phyloP scores from a whole-genome alignment of 2,113 vertebrate species.

The Synchiropus splendidus region DNA sequence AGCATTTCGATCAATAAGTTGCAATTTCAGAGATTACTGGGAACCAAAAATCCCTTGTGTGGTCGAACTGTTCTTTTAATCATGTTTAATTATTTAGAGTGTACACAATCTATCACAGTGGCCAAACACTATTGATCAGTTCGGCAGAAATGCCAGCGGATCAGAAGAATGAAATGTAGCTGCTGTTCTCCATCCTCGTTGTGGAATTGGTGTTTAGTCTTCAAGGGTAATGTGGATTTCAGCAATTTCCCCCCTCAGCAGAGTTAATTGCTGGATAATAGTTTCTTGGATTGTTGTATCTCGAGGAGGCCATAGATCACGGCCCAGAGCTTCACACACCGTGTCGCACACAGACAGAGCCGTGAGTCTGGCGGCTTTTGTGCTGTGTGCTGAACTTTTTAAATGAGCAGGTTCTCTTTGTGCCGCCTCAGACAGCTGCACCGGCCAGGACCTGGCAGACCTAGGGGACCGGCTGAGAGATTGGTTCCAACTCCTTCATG shows the following conservation, averaged over 20 bases:
- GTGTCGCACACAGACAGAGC: too few species aligned
- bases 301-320: too few species aligned
- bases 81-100: constrained; percentile 62
- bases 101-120: constrained; percentile 43
- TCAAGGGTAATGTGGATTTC: neutral
- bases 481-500: constrained; percentile 96
- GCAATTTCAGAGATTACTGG: constrained; percentile 45
- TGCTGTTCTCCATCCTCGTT: constrained; percentile 21
- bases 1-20: constrained; percentile 35
- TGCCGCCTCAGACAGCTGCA: constrained; percentile 76
- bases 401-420: constrained; percentile 14
- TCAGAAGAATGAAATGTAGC: constrained; percentile 37
- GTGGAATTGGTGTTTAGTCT: constrained; percentile 10
- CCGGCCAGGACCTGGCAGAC: constrained; percentile 91
- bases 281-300: too few species aligned
- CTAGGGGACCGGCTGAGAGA: constrained; percentile 88
- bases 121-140: constrained; percentile 49
- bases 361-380: neutral
- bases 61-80: constrained; percentile 44
- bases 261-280: constrained; percentile 10
- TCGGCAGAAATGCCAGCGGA: constrained; percentile 37
- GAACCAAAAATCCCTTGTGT: constrained; percentile 32
- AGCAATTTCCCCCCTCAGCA: neutral
- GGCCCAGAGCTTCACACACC: too few species aligned
- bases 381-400: constrained; percentile 2